These are phyloP conservation scores for Xanthorhoe spadicearia DNA, from an alignment of 2,888 invertebrate genomes.

Conservation along the genomic window DNA sequence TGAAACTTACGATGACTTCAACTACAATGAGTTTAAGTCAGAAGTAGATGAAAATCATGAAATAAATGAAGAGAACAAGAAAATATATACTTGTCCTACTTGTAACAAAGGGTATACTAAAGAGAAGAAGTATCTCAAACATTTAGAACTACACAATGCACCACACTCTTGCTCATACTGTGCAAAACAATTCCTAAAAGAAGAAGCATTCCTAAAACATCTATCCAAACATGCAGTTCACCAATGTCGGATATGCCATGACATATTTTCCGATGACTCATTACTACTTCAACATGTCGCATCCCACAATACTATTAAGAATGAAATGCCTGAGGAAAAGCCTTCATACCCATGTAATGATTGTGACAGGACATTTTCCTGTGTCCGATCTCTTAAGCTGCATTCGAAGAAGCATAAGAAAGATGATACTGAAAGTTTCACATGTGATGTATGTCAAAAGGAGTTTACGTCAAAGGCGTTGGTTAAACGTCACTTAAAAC, in stretches of 20 bases:
- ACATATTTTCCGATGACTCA: slow-evolving; percentile 45
- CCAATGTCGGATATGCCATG: slow-evolving; percentile 49
- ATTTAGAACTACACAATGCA: slow-evolving; percentile 71
- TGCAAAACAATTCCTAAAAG: slow-evolving; percentile 59
- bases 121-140: slow-evolving; percentile 75
- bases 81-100: slow-evolving; percentile 61
- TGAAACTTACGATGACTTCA: slow-evolving; percentile 38
- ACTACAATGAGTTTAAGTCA: slow-evolving; percentile 42
- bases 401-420: slow-evolving; percentile 44
- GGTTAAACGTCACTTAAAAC: slow-evolving; percentile 78
- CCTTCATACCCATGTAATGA: slow-evolving; percentile 18
- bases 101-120: slow-evolving; percentile 78
- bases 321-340: slow-evolving; percentile 4
- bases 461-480: slow-evolving; percentile 68
- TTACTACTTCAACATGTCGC: slow-evolving; percentile 49
- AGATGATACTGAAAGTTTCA: slow-evolving; percentile 54
- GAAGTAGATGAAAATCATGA: slow-evolving; percentile 42
- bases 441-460: slow-evolving; percentile 80
- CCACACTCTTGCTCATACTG: slow-evolving; percentile 60
- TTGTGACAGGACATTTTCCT: slow-evolving; percentile 16
- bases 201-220: slow-evolving; percentile 65
- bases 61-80: slow-evolving; percentile 18
- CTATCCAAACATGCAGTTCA: slow-evolving; percentile 57
- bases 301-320: slow-evolving; percentile 24
- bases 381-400: slow-evolving; percentile 7